A percentile compares a stretch with the other conserved stretches of the same genome.
phyloP scores from a whole-genome alignment of 2,888 invertebrate species.

The Synergus itoensis region DNA sequence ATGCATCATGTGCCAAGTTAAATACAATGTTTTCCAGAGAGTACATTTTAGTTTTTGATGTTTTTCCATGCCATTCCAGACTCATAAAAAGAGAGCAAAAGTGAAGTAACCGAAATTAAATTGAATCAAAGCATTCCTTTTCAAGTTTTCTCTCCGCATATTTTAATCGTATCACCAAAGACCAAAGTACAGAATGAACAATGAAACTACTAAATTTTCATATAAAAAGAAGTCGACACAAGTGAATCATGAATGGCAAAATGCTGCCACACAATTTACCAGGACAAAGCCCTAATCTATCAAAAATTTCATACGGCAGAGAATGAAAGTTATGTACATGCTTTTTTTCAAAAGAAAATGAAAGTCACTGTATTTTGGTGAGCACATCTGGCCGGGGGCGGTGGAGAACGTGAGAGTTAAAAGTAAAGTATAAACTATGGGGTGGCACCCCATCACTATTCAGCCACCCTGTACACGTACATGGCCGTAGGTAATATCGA shows the following conservation, averaged over 20 bases:
- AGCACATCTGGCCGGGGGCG: constrained; percentile 71
- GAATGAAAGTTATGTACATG: neutral
- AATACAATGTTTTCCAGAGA: neutral
- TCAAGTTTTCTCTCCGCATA: neutral
- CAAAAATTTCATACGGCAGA: neutral
- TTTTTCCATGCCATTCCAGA: no score
- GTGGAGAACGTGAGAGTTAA: constrained; percentile 68
- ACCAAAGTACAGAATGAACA: neutral
- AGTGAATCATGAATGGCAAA: neutral
- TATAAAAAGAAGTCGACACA: neutral
- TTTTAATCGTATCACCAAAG: neutral
- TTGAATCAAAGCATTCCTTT: no score
- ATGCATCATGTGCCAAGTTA: neutral
- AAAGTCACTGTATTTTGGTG: constrained; percentile 68
- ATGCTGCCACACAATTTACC: neutral
- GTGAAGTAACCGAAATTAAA: no score
- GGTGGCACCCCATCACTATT: constrained; percentile 62
- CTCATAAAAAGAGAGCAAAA: no score
- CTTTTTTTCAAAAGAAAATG: constrained; percentile 48
- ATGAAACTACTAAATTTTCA: neutral
- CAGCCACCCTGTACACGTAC: constrained; percentile 44
- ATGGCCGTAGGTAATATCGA: constrained; percentile 61
- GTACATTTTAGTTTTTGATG: no score
- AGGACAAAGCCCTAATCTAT: neutral
- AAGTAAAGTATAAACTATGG: constrained; percentile 71